These are phyloP conservation scores for Perdix hodgsoniae DNA, from an alignment of 2,797 vertebrate species.

Conservation along the genomic window DNA sequence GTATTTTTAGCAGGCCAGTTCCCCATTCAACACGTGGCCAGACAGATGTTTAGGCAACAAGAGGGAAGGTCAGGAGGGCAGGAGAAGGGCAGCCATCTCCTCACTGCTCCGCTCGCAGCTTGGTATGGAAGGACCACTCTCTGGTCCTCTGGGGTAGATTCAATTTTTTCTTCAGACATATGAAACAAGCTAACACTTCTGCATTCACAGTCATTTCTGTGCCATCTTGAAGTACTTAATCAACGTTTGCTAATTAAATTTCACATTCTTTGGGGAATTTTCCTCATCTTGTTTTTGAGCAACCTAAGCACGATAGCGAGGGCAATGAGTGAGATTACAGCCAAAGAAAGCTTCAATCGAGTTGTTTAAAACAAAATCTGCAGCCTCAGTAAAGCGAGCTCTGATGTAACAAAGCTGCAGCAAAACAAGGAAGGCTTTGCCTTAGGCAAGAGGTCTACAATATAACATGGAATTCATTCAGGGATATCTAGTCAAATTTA, in stretches of 20 bases:
- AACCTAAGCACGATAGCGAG: constrained; percentile 21
- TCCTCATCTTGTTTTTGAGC: constrained; percentile 55
- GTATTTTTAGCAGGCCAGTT: constrained; percentile 54
- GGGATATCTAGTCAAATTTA: constrained; percentile 39
- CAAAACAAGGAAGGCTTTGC: neutral
- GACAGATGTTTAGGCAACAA: neutral
- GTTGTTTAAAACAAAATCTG: neutral
- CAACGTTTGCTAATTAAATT: constrained; percentile 66
- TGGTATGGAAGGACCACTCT: neutral
- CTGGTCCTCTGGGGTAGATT: neutral
- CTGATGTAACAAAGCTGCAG: neutral
- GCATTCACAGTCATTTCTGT: neutral
- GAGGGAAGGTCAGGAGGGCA: neutral
- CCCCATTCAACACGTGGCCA: neutral
- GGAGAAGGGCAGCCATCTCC: neutral
- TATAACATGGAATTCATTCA: constrained; percentile 10
- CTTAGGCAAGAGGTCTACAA: neutral
- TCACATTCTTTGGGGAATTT: constrained; percentile 56
- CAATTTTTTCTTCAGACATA: neutral
- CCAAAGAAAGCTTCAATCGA: neutral
- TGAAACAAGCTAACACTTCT: neutral
- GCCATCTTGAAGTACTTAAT: constrained; percentile 57
- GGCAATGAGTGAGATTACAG: constrained; percentile 23
- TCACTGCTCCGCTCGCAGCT: neutral
- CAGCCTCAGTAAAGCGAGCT: constrained; percentile 20